Conservation (phyloP, 2,888 invertebrate genomes). For the Allygus modestus region DNA sequence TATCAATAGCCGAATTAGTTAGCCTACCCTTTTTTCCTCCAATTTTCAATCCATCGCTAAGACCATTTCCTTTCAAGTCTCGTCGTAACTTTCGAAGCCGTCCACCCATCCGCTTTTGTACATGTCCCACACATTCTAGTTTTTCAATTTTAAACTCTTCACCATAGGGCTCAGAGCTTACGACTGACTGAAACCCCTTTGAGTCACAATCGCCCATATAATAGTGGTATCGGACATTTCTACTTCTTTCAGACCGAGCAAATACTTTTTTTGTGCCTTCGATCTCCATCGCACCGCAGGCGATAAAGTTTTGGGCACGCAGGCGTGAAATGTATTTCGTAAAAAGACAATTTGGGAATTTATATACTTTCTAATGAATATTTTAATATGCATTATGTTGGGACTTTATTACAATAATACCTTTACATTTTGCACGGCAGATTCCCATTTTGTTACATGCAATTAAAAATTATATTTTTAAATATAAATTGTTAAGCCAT, state of each 20-base stretch:
- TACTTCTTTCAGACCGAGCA: slow-evolving; percentile 1
- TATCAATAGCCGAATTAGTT: slow-evolving; percentile 68
- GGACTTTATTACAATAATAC: no score
- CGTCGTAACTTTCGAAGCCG: slow-evolving; percentile 13
- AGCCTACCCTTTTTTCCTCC: slow-evolving; percentile 63
- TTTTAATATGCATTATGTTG: no score
- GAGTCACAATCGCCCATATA: slow-evolving; percentile 38
- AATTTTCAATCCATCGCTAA: background rate
- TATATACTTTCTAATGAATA: no score
- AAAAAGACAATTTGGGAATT: no score
- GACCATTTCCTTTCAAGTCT: background rate
- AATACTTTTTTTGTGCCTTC: slow-evolving; percentile 28
- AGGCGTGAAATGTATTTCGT: no score
- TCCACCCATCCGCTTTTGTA: slow-evolving; percentile 33
- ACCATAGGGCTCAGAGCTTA: slow-evolving; percentile 21
- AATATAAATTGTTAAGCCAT: no score
- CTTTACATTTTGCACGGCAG: no score
- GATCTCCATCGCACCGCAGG: slow-evolving; percentile 20
- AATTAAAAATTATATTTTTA: no score
- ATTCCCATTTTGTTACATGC: no score
- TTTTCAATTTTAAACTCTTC: slow-evolving; percentile 7
- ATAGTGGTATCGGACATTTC: slow-evolving; percentile 15
- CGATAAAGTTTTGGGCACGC: no score
- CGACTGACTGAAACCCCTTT: background rate
- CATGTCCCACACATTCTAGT: slow-evolving; percentile 23